These are phyloP conservation scores for Cephus pygmeus DNA, from an alignment of 2,888 invertebrate genomes.

Conservation along the genomic window DNA sequence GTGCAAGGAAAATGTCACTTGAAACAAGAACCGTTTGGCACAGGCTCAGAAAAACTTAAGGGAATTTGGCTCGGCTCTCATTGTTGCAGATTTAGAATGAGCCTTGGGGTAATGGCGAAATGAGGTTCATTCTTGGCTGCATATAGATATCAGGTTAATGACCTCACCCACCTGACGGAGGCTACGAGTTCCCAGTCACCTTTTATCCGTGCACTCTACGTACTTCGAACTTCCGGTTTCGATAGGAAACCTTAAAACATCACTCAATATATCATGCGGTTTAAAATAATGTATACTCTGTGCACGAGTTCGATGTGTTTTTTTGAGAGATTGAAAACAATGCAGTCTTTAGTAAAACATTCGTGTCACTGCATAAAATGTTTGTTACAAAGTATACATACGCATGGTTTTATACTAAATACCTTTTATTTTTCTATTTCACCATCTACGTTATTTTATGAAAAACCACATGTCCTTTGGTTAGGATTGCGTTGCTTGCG, in stretches of 20 bases:
- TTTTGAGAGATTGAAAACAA: too few relatives aligned
- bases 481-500: too few relatives aligned
- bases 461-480: too few relatives aligned
- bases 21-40: constrained; percentile 25
- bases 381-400: too few relatives aligned
- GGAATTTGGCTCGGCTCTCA: constrained; percentile 25
- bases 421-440: too few relatives aligned
- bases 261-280: not conserved
- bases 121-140: not conserved
- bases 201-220: constrained; percentile 1
- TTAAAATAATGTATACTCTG: not conserved
- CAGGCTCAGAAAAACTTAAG: constrained; percentile 18
- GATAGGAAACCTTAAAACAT: not conserved
- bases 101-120: not conserved
- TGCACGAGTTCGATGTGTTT: too few relatives aligned
- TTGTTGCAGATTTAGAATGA: constrained; percentile 33
- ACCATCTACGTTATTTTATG: too few relatives aligned
- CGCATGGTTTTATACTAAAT: too few relatives aligned
- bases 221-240: constrained; percentile 3
- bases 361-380: too few relatives aligned
- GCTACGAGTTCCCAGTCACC: constrained; percentile 14
- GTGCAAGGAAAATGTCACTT: constrained; percentile 1
- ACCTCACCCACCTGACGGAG: constrained; percentile 25
- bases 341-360: too few relatives aligned
- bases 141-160: constrained; percentile 7